Percentiles rank a stretch among this genome's conserved stretches.
Evolutionary conservation across 2,113 vertebrate genomes (phyloP).

Genomic region (Pterocles burchelli): DNA sequence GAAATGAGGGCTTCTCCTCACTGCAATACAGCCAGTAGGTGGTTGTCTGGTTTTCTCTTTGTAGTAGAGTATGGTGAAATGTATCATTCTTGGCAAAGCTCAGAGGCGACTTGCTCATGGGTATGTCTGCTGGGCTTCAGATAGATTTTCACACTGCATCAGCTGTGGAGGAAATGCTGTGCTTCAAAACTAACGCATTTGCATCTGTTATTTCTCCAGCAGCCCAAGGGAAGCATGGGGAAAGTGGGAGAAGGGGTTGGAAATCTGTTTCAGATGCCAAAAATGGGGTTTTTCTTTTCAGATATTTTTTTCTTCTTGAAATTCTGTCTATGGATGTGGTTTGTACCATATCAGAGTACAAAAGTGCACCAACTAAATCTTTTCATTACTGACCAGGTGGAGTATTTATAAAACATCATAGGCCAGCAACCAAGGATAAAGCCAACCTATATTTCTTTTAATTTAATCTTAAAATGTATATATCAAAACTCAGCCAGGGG

Average conservation of each 20-base stretch:
- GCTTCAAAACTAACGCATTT: conserved; percentile 11
- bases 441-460: neutral
- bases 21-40: neutral
- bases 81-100: conserved; percentile 28
- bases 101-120: neutral
- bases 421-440: neutral
- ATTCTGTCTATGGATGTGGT: neutral
- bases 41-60: conserved; percentile 35
- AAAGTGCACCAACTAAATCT: neutral
- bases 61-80: neutral
- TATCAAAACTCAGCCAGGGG: neutral
- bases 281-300: neutral
- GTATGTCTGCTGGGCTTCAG: conserved; percentile 35
- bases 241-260: neutral
- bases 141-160: conserved; percentile 38
- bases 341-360: neutral
- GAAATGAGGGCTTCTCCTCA: neutral
- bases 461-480: neutral
- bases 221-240: neutral
- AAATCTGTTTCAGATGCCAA: neutral
- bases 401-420: neutral
- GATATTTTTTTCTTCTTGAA: neutral
- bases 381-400: neutral
- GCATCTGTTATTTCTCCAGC: conserved; percentile 22
- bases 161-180: conserved; percentile 17